These are phyloP conservation scores for Drosophila ustulata DNA, from an alignment of 2,888 invertebrate species.

Conservation along the genomic window DNA sequence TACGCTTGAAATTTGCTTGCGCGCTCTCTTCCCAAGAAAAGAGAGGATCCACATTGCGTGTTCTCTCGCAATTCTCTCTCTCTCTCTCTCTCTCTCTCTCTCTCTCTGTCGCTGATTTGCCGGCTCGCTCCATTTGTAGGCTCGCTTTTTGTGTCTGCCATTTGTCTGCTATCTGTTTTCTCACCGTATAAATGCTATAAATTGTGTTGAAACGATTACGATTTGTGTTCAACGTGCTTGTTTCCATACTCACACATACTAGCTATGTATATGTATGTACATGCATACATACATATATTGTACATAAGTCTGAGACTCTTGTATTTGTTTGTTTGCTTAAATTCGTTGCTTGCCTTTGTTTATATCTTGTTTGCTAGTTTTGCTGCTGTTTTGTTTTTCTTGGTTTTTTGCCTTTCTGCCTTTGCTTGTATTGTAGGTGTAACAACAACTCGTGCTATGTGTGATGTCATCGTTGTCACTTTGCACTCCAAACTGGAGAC, in stretches of 20 bases:
- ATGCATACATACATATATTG: not conserved
- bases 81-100: constrained; percentile 13
- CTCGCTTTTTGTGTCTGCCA: constrained; percentile 43
- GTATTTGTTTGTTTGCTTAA: constrained; percentile 64
- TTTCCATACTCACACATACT: constrained; percentile 24
- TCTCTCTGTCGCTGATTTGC: constrained; percentile 27
- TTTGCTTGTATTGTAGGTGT: constrained; percentile 57
- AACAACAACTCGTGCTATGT: constrained; percentile 44
- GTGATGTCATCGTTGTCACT: constrained; percentile 70
- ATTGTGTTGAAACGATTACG: constrained; percentile 66
- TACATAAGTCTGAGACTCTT: constrained; percentile 24
- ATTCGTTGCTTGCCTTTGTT: constrained; percentile 62
- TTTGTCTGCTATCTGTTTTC: constrained; percentile 58
- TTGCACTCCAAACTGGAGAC: constrained; percentile 39
- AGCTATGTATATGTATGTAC: not conserved
- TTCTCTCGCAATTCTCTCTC: constrained; percentile 23
- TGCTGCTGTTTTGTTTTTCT: constrained; percentile 32
- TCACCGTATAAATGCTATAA: constrained; percentile 48
- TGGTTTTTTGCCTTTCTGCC: constrained; percentile 28
- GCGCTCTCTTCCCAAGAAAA: constrained; percentile 5
- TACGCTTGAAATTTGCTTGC: constrained; percentile 41
- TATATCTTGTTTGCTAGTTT: constrained; percentile 55
- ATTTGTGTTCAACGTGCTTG: constrained; percentile 53
- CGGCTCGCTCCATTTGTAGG: constrained; percentile 58
- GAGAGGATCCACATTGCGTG: constrained; percentile 11